Conservation (phyloP, 2,888 invertebrate species). For the Drymonia ruficornis region DNA sequence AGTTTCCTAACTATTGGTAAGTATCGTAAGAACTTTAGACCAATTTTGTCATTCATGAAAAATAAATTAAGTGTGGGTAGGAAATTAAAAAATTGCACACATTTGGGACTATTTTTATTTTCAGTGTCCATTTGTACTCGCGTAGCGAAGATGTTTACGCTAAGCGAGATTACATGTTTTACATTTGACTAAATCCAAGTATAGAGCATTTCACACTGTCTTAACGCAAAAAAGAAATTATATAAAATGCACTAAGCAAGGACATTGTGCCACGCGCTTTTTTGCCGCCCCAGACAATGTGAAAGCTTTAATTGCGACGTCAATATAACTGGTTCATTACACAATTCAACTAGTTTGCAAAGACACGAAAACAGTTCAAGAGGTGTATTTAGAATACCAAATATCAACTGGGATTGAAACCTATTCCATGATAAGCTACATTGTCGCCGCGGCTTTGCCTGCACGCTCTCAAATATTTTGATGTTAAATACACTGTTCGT, state of each 20-base stretch:
- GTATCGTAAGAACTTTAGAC: no score
- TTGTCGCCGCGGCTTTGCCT: not conserved
- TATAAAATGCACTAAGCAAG: no score
- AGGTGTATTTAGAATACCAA: conserved; percentile 65
- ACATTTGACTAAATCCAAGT: conserved; percentile 23
- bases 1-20: no score
- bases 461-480: not conserved
- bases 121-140: conserved; percentile 28
- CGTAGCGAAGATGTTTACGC: conserved; percentile 20
- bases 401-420: conserved; percentile 44
- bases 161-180: conserved; percentile 15
- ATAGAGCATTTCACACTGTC: conserved; percentile 29
- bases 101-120: conserved; percentile 48
- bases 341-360: conserved; percentile 43
- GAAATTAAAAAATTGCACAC: conserved; percentile 11
- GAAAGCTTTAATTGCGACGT: conserved; percentile 15
- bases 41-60: no score
- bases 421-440: conserved; percentile 15
- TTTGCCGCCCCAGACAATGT: conserved; percentile 25
- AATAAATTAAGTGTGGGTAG: no score
- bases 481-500: conserved; percentile 6
- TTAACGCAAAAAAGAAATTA: conserved; percentile 8
- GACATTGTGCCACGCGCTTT: no score
- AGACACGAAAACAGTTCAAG: conserved; percentile 60
- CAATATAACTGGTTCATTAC: conserved; percentile 29